Base-by-base conservation (phyloP, 1,140 invertebrate species). In the Hyposmocoma kahamanoa region DNA sequence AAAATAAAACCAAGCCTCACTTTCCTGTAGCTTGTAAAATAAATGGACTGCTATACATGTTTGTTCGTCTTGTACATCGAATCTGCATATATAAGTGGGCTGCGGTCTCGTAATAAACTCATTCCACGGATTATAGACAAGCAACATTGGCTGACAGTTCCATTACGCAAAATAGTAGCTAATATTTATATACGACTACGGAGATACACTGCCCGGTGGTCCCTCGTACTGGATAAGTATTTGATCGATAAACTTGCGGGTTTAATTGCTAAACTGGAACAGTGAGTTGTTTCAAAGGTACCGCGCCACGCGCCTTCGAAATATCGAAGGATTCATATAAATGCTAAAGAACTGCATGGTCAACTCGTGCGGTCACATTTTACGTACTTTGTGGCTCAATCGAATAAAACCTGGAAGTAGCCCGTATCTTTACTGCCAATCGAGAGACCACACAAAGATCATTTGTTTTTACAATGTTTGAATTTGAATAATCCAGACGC, bases 261-360 rank as follows among this genome's bases (percentile, higher is more conserved):
- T 79, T 84, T 84, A 82, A 84, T 84, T 82, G 71, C 76, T 72
- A 72, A 80, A 75, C 74, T 80, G 76, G 80, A 74, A 72, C 62
- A 55, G 61, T 63, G 53, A 59, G 54, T 47, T 53, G 62, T 62
- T 64, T 67, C 67, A 69, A 80, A 69, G 72, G 62, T 43, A 63
- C 76, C 77, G 76, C 75, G 59, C 56, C 58, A 66, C 66, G 66
- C 57, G 55, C n/a, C 57, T 44, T 41, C 43, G n/a, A n/a, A n/a
- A n/a, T n/a, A n/a, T n/a, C n/a, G n/a, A n/a, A n/a, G n/a, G n/a
- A n/a, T n/a, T n/a, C n/a, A n/a, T n/a, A n/a, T n/a, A n/a, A n/a
- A n/a, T n/a, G n/a, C n/a, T n/a, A n/a, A n/a, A n/a, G n/a, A n/a
- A n/a, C n/a, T n/a, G n/a, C n/a, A n/a, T n/a, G n/a, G n/a, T n/a